Conservation (phyloP, 2,113 vertebrate genomes). For the Barnardius zonarius region DNA sequence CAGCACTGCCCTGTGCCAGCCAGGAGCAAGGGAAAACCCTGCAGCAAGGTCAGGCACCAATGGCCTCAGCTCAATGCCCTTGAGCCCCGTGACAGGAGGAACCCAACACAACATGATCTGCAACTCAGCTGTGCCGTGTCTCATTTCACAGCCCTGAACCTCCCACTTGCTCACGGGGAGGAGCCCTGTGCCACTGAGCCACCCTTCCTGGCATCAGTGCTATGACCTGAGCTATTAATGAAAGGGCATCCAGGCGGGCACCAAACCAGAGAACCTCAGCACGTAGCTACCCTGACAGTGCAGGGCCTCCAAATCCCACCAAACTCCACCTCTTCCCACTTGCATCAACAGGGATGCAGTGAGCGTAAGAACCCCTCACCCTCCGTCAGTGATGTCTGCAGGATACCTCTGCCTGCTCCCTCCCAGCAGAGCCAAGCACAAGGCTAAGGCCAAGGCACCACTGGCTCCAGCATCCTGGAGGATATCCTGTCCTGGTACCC, state of each 20-base stretch:
- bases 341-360: not conserved
- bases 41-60: not conserved
- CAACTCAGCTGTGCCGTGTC: not conserved
- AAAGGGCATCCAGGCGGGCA: not conserved
- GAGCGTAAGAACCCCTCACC: not conserved
- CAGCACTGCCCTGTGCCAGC: not conserved
- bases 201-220: not conserved
- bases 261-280: not conserved
- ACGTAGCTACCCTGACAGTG: accelerated
- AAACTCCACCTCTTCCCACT: not conserved
- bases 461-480: not conserved
- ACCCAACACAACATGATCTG: not conserved
- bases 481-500: not conserved
- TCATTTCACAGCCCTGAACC: not conserved
- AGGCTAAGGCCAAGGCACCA: not conserved
- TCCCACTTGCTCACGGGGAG: not conserved
- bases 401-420: not conserved
- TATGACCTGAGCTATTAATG: not conserved
- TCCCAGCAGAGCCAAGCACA: not conserved
- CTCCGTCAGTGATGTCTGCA: not conserved
- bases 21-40: not conserved
- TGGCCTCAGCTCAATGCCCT: not conserved
- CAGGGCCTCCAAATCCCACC: not conserved
- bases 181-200: not conserved
- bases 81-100: not conserved